phyloP scores from a whole-genome alignment of 2,797 vertebrate species.

The Lycodopsis pacificus region DNA sequence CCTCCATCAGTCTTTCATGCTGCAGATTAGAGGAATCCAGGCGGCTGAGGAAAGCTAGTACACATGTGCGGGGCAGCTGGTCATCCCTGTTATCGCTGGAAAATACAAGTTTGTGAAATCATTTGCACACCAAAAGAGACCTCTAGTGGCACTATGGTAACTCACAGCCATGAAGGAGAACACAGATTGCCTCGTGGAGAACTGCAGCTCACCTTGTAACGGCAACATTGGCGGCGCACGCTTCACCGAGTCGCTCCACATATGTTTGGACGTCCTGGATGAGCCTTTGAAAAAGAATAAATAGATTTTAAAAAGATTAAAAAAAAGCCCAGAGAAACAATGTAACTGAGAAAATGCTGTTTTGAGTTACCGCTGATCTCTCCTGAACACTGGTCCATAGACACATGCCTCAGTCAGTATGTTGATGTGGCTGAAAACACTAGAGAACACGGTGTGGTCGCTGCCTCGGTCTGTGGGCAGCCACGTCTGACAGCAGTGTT shows the following conservation, averaged over 20 bases:
- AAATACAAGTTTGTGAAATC: conserved; percentile 42
- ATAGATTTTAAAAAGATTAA: not conserved
- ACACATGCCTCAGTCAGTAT: conserved; percentile 91
- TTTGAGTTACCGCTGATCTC: conserved; percentile 90
- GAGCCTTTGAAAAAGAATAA: conserved; percentile 80
- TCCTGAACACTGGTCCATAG: conserved; percentile 93
- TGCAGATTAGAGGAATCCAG: conserved; percentile 84
- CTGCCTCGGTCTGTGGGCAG: conserved; percentile 66
- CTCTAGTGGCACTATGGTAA: conserved; percentile 51
- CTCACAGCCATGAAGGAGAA: not conserved
- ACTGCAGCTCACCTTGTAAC: conserved; percentile 82
- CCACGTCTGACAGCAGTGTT: conserved; percentile 92
- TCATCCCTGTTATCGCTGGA: conserved; percentile 91
- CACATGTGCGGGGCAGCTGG: conserved; percentile 90
- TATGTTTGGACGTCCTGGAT: conserved; percentile 92
- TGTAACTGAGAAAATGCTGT: not conserved
- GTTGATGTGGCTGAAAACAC: conserved; percentile 85
- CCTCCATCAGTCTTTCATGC: conserved; percentile 88
- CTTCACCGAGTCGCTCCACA: conserved; percentile 88
- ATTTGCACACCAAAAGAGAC: conserved; percentile 26
- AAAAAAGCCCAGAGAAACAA: not conserved
- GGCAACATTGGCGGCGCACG: conserved; percentile 86
- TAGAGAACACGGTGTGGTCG: conserved; percentile 71
- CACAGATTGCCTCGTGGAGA: not conserved
- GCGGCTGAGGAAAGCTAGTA: conserved; percentile 88